Base-by-base conservation (phyloP, 1,140 invertebrate genomes). In the Platorchestia sp. region DNA sequence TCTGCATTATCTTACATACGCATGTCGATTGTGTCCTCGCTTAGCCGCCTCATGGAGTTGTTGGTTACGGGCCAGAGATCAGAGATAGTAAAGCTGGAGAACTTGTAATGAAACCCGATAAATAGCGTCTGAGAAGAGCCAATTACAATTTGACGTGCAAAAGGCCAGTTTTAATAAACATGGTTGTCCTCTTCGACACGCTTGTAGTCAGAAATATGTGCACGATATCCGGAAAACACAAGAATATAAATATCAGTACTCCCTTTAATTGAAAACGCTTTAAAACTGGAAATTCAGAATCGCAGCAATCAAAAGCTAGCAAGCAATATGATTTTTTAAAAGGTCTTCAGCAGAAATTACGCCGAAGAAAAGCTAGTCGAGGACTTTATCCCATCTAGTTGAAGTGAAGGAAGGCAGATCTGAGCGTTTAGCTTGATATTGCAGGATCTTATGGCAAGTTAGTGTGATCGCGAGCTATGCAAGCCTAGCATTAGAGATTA, bases 401-500 rank as follows among this genome's bases (percentile, higher is more conserved):
- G 44, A 93, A 45, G 91, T 44, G 91, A 75, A 75, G 59, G 87
- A 93, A 45, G 45, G 91, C 43, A 45, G 87, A 90, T 43, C 19
- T 93, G 45, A 93, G 91, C 45, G 45, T 93, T 93, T 93, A 93
- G 91, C 91, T 93, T 93, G 91, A 93, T 93, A 93, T 93, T 44
- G 45, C 7, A 47, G 45, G 91, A 93, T 40, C 91, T 93, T 93
- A 93, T 93, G 91, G 91, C 91, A 93, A 93, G 91, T 47, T 45
- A 93, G 91, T 93, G 91, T 93, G 91, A 93, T 93, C 91, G 91
- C 91, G 91, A 44, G 91, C 43, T 44, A 93, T 93, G 91, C 91
- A 44, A 93, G 91, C 91, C 91, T 45, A 19, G 45, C n/a, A 93
- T 93, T 93, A 93, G 40, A 47, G 45, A 93, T 93, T 93, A 93